Percentiles rank a stretch among this genome's conserved stretches.
Evolutionary conservation across 2,888 invertebrate genomes (phyloP).

Genomic region (Pachymerium ferrugineum): DNA sequence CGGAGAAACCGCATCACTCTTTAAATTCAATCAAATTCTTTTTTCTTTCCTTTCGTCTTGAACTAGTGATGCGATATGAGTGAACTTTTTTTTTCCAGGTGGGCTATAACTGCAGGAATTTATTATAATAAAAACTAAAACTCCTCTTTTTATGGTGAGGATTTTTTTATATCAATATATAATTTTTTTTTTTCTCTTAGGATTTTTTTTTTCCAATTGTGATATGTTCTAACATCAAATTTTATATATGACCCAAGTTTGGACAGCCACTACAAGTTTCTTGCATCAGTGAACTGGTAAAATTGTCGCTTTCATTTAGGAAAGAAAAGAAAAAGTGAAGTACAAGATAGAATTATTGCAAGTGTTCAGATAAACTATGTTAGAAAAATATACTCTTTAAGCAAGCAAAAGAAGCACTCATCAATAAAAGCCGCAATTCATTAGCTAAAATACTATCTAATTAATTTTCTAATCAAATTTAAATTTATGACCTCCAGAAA

Average conservation of each 20-base stretch:
- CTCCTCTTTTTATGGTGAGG: too few species aligned
- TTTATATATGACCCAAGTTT: neutral
- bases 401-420: too few species aligned
- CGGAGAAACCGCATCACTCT: neutral
- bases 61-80: too few species aligned
- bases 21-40: neutral
- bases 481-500: too few species aligned
- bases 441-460: too few species aligned
- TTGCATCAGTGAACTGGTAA: slow-evolving; percentile 7
- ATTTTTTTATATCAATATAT: neutral
- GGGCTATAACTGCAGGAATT: neutral
- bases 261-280: neutral
- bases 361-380: neutral
- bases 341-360: neutral
- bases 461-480: too few species aligned
- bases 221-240: neutral
- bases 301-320: neutral
- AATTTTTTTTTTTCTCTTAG: neutral
- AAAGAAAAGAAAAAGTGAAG: neutral
- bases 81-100: too few species aligned
- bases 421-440: too few species aligned
- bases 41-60: too few species aligned
- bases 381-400: too few species aligned
- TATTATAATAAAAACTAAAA: neutral
- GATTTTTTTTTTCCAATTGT: neutral